Evolutionary conservation across 2,888 invertebrate genomes (phyloP).

Genomic region (Tenthredo distinguenda): DNA sequence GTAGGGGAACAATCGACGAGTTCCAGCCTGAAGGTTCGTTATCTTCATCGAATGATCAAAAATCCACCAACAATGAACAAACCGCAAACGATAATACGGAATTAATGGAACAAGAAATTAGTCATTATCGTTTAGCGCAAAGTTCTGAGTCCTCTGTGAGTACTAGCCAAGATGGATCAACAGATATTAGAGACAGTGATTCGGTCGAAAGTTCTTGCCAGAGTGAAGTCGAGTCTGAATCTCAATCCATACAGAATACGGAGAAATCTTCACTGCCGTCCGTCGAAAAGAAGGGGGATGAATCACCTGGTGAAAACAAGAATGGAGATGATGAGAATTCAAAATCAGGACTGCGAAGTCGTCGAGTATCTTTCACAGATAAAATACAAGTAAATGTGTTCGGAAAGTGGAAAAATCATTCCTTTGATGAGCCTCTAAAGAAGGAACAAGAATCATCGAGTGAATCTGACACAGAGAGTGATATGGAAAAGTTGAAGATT

Average conservation of each 20-base stretch:
- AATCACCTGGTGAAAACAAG: background rate
- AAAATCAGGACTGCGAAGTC: conserved; percentile 1
- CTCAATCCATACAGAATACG: background rate
- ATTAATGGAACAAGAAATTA: background rate
- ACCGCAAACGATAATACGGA: background rate
- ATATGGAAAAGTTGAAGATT: background rate
- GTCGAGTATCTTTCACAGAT: conserved; percentile 41
- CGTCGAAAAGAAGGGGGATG: background rate
- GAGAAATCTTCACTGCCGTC: background rate
- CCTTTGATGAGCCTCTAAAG: background rate
- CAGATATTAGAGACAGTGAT: background rate
- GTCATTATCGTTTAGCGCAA: background rate
- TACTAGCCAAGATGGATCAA: conserved; percentile 21
- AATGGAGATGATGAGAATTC: background rate
- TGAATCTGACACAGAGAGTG: conserved; percentile 28
- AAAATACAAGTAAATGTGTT: conserved; percentile 37
- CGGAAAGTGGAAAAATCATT: conserved; percentile 9
- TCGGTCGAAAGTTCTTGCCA: background rate
- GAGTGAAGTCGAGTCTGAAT: conserved; percentile 13
- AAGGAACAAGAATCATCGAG: conserved; percentile 7
- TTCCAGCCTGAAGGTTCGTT: background rate
- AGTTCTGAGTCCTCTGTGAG: background rate
- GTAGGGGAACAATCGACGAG: background rate
- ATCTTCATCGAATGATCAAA: background rate
- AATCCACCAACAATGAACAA: background rate